Percentiles rank a stretch among this genome's conserved stretches.
Conservation (phyloP, 2,113 vertebrate species). For the Numenius arquata region DNA sequence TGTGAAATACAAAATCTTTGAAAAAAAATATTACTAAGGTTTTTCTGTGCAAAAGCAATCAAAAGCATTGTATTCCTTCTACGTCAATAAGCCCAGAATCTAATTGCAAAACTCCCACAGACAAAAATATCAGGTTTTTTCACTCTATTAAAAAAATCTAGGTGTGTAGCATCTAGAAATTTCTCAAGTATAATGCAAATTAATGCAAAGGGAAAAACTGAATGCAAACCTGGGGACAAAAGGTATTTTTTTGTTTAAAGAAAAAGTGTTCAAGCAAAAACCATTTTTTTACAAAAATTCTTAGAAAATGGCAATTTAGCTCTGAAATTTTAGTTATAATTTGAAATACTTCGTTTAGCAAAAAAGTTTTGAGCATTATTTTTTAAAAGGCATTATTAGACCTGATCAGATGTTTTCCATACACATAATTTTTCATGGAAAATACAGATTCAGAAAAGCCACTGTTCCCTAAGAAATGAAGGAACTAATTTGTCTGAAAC, state of each 20-base stretch:
- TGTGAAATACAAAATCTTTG: neutral
- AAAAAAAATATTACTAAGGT: neutral
- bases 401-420: neutral
- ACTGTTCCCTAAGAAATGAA: neutral
- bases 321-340: neutral
- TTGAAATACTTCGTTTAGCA: neutral
- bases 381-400: neutral
- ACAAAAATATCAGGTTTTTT: fast-evolving
- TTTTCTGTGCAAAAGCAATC: neutral
- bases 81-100: neutral
- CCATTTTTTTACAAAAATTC: neutral
- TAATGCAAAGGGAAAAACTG: neutral
- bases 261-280: neutral
- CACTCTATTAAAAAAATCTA: neutral
- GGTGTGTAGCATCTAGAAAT: neutral
- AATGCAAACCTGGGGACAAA: neutral
- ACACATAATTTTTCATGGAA: neutral
- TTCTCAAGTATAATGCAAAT: neutral
- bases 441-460: neutral
- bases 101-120: neutral
- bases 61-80: neutral
- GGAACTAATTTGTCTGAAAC: neutral
- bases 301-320: neutral
- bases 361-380: neutral
- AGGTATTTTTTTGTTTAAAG: neutral